Conservation (phyloP, 2,113 vertebrate species). For the Vulpes lagopus region DNA sequence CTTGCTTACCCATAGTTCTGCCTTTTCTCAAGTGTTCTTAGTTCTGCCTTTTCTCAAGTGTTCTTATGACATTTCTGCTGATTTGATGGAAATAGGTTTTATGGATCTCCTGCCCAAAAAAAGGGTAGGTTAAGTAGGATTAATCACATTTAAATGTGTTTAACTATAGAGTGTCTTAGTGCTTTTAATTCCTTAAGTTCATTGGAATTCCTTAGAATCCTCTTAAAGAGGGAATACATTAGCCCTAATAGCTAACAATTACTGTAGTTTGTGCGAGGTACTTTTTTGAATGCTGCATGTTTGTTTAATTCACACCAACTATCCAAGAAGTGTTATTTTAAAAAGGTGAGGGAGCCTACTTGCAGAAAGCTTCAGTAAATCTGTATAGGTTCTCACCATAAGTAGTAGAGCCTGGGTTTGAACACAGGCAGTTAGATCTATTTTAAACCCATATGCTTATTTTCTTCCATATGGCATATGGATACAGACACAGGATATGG, state of each 20-base stretch:
- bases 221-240: background rate
- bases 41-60: background rate
- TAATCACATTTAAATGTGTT: background rate
- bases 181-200: conserved; percentile 6
- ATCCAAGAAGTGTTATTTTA: background rate
- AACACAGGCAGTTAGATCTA: background rate
- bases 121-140: background rate
- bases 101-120: background rate
- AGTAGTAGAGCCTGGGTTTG: background rate
- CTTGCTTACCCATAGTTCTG: background rate
- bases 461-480: background rate
- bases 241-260: background rate
- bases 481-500: background rate
- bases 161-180: background rate
- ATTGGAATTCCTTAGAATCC: background rate
- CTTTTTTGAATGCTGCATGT: conserved; percentile 5
- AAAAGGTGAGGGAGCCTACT: background rate
- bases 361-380: background rate
- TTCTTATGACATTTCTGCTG: background rate
- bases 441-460: background rate
- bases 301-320: conserved; percentile 29
- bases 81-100: conserved; percentile 7
- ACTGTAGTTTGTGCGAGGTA: background rate
- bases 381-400: background rate
- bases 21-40: background rate